Conservation (phyloP, 2,113 vertebrate species). For the Dicerorhinus sumatrensis region DNA sequence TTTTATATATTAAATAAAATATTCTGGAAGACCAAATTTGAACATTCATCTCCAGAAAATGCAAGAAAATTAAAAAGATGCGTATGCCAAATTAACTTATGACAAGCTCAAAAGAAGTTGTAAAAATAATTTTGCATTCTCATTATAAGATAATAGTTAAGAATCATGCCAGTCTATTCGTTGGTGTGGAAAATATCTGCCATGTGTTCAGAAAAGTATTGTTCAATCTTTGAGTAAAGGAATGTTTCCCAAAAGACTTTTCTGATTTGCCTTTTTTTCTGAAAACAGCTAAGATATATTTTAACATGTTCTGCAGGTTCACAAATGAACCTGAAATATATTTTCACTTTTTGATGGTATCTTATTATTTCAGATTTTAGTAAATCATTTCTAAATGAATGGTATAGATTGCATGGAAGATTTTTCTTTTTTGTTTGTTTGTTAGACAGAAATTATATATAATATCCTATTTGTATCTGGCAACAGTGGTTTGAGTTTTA, state of each 20-base stretch:
- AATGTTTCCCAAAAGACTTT: neutral
- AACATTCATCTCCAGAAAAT: conserved; percentile 33
- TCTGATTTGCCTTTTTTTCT: neutral
- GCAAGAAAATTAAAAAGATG: neutral
- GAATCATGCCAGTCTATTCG: neutral
- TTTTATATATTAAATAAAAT: conserved; percentile 62
- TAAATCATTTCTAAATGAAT: neutral
- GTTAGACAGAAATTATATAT: neutral
- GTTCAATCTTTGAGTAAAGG: neutral
- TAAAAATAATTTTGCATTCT: conserved; percentile 32
- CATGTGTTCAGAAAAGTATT: neutral
- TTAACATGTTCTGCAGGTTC: neutral
- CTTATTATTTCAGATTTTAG: neutral
- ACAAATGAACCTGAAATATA: neutral
- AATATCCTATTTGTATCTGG: neutral
- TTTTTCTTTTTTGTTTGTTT: neutral
- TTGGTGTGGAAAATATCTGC: neutral
- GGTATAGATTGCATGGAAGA: neutral
- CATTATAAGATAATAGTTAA: neutral
- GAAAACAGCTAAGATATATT: neutral
- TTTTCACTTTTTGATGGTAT: neutral
- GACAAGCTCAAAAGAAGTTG: neutral
- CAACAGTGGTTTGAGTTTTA: neutral
- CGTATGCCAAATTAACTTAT: neutral
- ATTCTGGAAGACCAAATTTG: conserved; percentile 50